Percentiles rank a stretch among this genome's conserved stretches.
Conservation (phyloP, 2,888 invertebrate genomes). For the Athrips mouffetella region DNA sequence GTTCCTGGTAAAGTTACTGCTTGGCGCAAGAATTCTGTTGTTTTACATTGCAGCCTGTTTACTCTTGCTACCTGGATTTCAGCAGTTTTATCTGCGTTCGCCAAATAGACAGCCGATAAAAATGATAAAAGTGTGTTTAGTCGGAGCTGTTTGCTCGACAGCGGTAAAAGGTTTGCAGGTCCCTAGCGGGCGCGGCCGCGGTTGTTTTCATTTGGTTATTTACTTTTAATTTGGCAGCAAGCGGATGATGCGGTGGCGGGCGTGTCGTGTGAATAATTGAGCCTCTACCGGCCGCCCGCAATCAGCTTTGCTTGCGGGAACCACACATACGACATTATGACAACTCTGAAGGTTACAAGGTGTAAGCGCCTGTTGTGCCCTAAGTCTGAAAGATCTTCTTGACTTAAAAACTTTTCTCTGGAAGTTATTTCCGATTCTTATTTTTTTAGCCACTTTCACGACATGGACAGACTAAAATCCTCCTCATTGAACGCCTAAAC, state of each 20-base stretch:
- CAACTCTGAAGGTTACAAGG: neutral
- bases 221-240: conserved; percentile 79
- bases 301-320: neutral
- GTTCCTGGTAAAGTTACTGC: neutral
- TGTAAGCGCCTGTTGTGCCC: too few species aligned
- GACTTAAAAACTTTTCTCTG: too few species aligned
- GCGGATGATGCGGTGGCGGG: conserved; percentile 69
- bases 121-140: conserved; percentile 73
- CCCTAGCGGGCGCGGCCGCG: conserved; percentile 66
- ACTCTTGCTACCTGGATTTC: conserved; percentile 42
- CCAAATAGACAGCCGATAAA: conserved; percentile 71
- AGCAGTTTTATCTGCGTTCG: conserved; percentile 59
- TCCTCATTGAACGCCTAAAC: too few species aligned
- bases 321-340: neutral
- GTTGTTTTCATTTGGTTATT: conserved; percentile 78
- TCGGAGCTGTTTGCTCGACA: conserved; percentile 70
- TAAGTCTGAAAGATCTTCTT: too few species aligned
- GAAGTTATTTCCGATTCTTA: too few species aligned
- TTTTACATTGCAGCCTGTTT: conserved; percentile 14
- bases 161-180: conserved; percentile 77
- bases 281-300: conserved; percentile 37
- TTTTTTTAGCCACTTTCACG: too few species aligned
- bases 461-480: too few species aligned
- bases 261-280: conserved; percentile 74
- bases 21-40: neutral